Percentiles rank a stretch among this genome's conserved stretches.
phyloP scores from a whole-genome alignment of 2,888 invertebrate species.

The Lingula anatina region DNA sequence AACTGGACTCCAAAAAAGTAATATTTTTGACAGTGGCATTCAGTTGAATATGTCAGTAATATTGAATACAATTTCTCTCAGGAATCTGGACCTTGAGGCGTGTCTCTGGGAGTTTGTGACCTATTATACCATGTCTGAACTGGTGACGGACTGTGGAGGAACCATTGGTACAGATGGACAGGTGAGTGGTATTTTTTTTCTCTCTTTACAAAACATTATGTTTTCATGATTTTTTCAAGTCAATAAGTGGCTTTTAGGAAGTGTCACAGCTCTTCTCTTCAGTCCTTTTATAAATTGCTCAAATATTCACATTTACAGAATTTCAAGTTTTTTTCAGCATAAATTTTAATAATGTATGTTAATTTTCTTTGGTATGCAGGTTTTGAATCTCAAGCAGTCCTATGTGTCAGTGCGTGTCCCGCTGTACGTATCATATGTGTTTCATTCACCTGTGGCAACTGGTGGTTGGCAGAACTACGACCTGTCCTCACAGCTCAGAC shows the following conservation, averaged over 20 bases:
- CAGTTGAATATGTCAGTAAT: too few species aligned
- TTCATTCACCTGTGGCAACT: conserved; percentile 36
- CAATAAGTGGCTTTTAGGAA: not conserved
- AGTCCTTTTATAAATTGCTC: too few species aligned
- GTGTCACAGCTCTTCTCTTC: too few species aligned
- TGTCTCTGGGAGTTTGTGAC: conserved; percentile 51
- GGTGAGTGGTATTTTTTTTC: conserved; percentile 20
- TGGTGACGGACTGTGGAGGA: conserved; percentile 47
- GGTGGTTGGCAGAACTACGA: conserved; percentile 48
- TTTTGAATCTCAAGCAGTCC: conserved; percentile 42
- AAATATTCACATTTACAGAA: too few species aligned
- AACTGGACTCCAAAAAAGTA: too few species aligned
- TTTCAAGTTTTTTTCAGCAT: too few species aligned
- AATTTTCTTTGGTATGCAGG: too few species aligned
- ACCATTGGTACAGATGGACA: conserved; percentile 44
- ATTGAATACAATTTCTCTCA: too few species aligned
- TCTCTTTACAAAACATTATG: not conserved
- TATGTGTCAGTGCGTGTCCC: conserved; percentile 45
- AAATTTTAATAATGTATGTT: too few species aligned
- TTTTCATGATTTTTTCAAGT: not conserved
- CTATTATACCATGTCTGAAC: conserved; percentile 47
- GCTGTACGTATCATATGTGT: conserved; percentile 49
- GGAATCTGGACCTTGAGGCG: conserved; percentile 47
- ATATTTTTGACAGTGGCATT: too few species aligned
- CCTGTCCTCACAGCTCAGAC: conserved; percentile 33